Percentiles rank a stretch among this genome's conserved stretches.
phyloP scores from a whole-genome alignment of 1,140 invertebrate species.

The Hormaphis cornu region DNA sequence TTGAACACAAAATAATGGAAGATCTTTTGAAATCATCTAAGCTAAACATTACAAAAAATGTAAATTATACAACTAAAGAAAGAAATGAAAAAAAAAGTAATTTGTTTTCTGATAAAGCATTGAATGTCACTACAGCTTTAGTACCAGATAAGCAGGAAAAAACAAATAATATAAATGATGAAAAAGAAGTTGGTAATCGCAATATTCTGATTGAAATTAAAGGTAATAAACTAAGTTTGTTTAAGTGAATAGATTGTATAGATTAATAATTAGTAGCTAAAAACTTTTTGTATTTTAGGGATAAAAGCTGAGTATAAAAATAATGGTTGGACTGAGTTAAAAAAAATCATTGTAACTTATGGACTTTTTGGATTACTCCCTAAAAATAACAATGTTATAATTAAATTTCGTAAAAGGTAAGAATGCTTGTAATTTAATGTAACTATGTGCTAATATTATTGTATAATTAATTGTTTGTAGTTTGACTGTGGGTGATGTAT shows the following conservation, averaged over 20 bases:
- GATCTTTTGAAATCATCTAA: not conserved
- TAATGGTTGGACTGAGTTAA: slow-evolving; percentile 8
- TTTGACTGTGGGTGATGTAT: no score
- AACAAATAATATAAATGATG: not conserved
- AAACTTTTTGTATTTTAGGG: not conserved
- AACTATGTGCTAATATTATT: no score
- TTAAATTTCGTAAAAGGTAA: slow-evolving; percentile 9
- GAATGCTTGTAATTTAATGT: not conserved
- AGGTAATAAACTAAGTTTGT: not conserved
- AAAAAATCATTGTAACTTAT: slow-evolving; percentile 3
- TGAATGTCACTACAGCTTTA: not conserved
- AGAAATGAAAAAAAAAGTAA: not conserved
- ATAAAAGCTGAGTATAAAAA: not conserved
- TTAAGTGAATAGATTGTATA: not conserved
- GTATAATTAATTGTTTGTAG: no score
- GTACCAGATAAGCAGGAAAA: not conserved
- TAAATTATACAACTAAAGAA: not conserved
- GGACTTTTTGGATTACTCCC: not conserved
- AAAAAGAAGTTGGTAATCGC: not conserved
- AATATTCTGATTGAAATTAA: slow-evolving; percentile 1
- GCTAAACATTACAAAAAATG: not conserved
- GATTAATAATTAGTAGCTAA: not conserved
- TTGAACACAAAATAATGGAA: slow-evolving; percentile 13
- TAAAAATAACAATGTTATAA: not conserved
- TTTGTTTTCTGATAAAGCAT: not conserved